Conservation (phyloP, 2,797 vertebrate species). For the Taeniopygia guttata region DNA sequence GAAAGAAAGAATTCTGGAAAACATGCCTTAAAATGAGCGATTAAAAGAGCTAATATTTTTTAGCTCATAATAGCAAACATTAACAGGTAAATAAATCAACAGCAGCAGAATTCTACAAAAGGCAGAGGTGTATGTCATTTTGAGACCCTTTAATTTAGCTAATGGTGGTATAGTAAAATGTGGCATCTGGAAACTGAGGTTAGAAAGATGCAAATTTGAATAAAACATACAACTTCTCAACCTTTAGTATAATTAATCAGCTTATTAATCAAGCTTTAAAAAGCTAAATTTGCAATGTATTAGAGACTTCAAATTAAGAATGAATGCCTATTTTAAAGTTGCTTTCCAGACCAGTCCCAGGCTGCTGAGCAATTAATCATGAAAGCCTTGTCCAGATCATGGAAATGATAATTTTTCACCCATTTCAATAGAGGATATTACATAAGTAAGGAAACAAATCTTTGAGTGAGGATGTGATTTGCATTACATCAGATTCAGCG, state of each 20-base stretch:
- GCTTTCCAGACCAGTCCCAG: background rate
- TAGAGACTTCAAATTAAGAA: background rate
- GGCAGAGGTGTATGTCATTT: background rate
- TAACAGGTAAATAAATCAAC: background rate
- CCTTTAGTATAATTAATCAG: background rate
- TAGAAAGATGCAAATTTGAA: background rate
- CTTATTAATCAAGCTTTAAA: background rate
- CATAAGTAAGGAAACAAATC: background rate
- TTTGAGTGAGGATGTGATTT: background rate
- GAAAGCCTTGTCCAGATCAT: background rate
- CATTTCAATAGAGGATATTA: background rate
- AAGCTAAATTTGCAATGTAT: background rate
- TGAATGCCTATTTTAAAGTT: background rate
- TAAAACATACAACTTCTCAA: background rate
- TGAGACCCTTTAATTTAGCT: background rate
- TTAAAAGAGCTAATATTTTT: background rate
- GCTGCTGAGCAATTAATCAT: background rate
- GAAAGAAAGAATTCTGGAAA: background rate
- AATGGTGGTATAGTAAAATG: background rate
- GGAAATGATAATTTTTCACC: background rate
- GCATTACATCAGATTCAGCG: background rate
- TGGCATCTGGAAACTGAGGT: background rate
- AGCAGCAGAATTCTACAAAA: background rate
- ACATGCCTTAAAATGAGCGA: background rate
- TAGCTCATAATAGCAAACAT: background rate